Evolutionary conservation across 2,888 invertebrate genomes (phyloP), one percentile per base, ranked within the genome.

Genomic region (Aporophyla nigra): DNA sequence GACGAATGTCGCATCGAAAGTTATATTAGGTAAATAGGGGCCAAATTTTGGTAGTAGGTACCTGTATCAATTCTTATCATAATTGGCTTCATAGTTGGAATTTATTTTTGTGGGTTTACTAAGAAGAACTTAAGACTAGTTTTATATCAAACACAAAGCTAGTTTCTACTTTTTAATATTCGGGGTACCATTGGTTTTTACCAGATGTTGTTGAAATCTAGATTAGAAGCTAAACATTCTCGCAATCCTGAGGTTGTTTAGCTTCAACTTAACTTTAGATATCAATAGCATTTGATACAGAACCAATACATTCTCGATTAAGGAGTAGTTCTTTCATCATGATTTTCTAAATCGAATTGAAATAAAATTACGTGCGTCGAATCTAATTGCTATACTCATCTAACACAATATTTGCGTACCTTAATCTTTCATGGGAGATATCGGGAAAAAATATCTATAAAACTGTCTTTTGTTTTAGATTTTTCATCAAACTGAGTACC

Each of bases 401-500:
- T n/a, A n/a, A n/a, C n/a, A n/a, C n/a, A n/a, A n/a, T n/a, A n/a
- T n/a, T n/a, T n/a, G n/a, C n/a, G n/a, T n/a, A n/a, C n/a, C n/a
- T n/a, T n/a, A n/a, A n/a, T n/a, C n/a, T n/a, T n/a, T n/a, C n/a
- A n/a, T n/a, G n/a, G n/a, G n/a, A n/a, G n/a, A n/a, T n/a, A n/a
- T n/a, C n/a, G n/a, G n/a, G n/a, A n/a, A n/a, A n/a, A n/a, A n/a
- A n/a, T n/a, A n/a, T n/a, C n/a, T n/a, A n/a, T n/a, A n/a, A n/a
- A 77, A 43, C 9, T 40, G 12, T 46, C 16, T 53, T 24, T n/a
- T 21, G 5, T 49, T 62, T 19, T 24, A 21, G 0, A 59, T 68
- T 78, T 43, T 5, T 9, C 33, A 40, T 61, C 24, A 73, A 58
- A 43, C 9, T 49, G 24, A 69, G 89, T 81, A 27, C 80, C 70